Percentiles rank a stretch among this genome's conserved stretches.
Evolutionary conservation across 2,888 invertebrate species (phyloP).

Genomic region (Cosmorhoe ocellata): DNA sequence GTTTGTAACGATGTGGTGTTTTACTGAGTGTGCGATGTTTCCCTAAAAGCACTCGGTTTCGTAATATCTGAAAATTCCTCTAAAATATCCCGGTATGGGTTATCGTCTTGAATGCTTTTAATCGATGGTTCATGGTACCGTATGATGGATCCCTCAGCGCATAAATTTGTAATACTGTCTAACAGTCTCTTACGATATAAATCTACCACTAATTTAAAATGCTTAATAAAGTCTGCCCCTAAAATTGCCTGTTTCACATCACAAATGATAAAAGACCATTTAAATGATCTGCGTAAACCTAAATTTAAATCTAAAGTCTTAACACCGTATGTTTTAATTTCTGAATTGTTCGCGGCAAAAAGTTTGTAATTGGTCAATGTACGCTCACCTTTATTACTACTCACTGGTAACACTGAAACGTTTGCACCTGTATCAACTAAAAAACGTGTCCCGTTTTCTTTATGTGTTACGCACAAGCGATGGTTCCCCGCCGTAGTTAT

Average conservation of each 20-base stretch:
- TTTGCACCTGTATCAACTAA: slow-evolving; percentile 28
- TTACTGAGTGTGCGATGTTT: slow-evolving; percentile 25
- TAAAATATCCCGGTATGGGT: slow-evolving; percentile 1
- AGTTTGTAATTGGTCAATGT: slow-evolving; percentile 15
- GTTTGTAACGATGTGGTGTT: slow-evolving; percentile 45
- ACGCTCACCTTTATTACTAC: too few relatives aligned
- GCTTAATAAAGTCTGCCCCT: slow-evolving; percentile 37
- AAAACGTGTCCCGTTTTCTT: slow-evolving; percentile 5
- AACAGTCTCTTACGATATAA: slow-evolving; percentile 23
- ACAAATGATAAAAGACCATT: slow-evolving; percentile 34
- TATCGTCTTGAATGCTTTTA: too few relatives aligned
- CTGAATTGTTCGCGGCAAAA: slow-evolving; percentile 30
- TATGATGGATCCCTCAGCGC: neutral
- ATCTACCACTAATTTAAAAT: slow-evolving; percentile 33
- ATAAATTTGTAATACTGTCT: slow-evolving; percentile 27
- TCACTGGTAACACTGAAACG: slow-evolving; percentile 20
- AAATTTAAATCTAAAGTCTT: slow-evolving; percentile 30
- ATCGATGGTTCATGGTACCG: too few relatives aligned
- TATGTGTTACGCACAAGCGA: slow-evolving; percentile 3
- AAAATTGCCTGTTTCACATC: slow-evolving; percentile 35
- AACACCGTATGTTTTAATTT: slow-evolving; percentile 25
- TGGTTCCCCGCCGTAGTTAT: neutral
- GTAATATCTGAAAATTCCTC: slow-evolving; percentile 30
- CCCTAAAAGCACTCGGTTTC: slow-evolving; percentile 29
- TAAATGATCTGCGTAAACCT: slow-evolving; percentile 29